These are phyloP conservation scores for Excalfactoria chinensis DNA, from an alignment of 2,113 vertebrate species.

Conservation along the genomic window DNA sequence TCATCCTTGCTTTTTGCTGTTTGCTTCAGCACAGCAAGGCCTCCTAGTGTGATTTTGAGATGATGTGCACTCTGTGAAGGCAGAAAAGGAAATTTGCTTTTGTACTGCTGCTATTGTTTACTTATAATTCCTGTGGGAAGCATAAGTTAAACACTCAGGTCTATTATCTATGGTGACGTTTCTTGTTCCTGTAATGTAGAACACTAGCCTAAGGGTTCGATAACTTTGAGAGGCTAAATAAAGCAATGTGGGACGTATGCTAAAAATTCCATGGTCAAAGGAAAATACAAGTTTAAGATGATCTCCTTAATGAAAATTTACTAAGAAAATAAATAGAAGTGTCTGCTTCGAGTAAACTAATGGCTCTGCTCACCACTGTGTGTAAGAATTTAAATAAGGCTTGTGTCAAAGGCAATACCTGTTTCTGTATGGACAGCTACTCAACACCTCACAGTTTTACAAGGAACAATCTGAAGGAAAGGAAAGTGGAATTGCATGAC, in stretches of 20 bases:
- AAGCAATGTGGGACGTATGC: background rate
- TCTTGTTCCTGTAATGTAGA: background rate
- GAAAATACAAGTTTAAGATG: background rate
- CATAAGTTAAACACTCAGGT: background rate
- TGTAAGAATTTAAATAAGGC: background rate
- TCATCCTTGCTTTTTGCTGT: background rate
- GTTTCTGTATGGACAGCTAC: background rate
- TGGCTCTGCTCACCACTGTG: background rate
- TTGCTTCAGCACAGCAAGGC: background rate
- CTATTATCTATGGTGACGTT: background rate
- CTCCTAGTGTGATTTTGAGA: background rate
- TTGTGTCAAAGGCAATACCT: background rate
- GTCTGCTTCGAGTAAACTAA: constrained; percentile 8
- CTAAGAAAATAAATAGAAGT: constrained; percentile 2
- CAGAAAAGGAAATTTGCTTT: background rate
- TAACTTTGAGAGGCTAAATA: background rate
- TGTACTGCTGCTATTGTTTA: background rate
- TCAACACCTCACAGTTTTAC: background rate
- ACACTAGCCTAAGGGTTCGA: background rate
- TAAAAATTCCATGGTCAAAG: background rate
- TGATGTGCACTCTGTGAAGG: background rate
- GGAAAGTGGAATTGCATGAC: background rate
- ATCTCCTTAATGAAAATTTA: constrained; percentile 29
- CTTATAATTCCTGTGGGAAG: background rate
- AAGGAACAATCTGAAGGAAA: background rate